Conservation (phyloP, 1,140 invertebrate genomes). For the Agrilus planipennis region DNA sequence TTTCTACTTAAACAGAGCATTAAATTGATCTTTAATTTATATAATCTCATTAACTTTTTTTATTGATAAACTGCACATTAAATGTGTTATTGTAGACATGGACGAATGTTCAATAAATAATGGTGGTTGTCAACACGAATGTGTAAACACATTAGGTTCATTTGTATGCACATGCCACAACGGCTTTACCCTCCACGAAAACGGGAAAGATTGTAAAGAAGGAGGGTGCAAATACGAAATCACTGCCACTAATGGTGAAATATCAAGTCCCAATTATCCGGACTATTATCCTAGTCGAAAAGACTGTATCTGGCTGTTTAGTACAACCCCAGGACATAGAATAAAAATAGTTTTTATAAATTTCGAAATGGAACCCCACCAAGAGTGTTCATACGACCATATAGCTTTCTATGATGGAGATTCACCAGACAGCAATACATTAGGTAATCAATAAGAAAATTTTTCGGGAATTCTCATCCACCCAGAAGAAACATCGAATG, state of each 20-base stretch:
- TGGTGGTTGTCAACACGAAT: conserved; percentile 95
- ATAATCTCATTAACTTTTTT: too few relatives aligned
- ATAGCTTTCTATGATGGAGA: conserved; percentile 88
- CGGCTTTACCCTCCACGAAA: conserved; percentile 89
- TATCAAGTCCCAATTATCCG: conserved; percentile 87
- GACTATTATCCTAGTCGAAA: conserved; percentile 88
- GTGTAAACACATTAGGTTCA: conserved; percentile 89
- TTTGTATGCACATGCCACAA: conserved; percentile 92
- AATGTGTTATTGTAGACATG: conserved; percentile 53
- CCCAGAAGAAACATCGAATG: too few relatives aligned
- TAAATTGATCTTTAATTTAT: too few relatives aligned
- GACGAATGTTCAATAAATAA: conserved; percentile 94
- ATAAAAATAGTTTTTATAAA: conserved; percentile 88
- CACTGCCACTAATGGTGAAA: conserved; percentile 59
- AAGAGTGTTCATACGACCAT: conserved; percentile 93
- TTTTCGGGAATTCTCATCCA: conserved; percentile 1
- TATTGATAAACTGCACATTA: too few relatives aligned
- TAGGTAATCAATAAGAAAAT: too few relatives aligned
- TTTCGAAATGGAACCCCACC: conserved; percentile 93
- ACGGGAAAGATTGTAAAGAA: conserved; percentile 93
- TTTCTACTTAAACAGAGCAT: too few relatives aligned
- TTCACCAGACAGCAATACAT: conserved; percentile 60
- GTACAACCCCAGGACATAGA: conserved; percentile 88
- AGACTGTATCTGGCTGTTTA: conserved; percentile 96
- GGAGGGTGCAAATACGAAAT: conserved; percentile 86